These are phyloP conservation scores for Silurus meridionalis DNA, from an alignment of 2,113 vertebrate species.

Conservation along the genomic window DNA sequence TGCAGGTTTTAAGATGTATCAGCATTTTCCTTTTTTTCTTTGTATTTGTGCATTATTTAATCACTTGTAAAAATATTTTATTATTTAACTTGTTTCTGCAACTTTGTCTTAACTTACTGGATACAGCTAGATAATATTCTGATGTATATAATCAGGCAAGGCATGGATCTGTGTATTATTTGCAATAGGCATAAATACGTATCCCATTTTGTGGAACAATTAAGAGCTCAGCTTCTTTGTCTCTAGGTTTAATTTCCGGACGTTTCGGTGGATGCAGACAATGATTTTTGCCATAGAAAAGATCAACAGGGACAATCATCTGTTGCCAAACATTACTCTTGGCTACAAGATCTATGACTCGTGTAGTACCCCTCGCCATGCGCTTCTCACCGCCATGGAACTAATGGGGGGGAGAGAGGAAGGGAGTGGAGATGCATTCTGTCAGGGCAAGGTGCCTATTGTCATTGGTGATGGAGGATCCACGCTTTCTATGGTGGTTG, in stretches of 20 bases:
- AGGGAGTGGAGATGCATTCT: constrained; percentile 37
- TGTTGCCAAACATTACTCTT: constrained; percentile 74
- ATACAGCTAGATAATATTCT: background rate
- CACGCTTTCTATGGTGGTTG: constrained; percentile 76
- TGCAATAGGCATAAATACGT: background rate
- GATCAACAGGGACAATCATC: constrained; percentile 67
- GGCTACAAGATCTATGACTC: constrained; percentile 78
- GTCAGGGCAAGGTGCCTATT: constrained; percentile 59
- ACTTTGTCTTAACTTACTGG: background rate
- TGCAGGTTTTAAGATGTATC: background rate
- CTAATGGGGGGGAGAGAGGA: constrained; percentile 60
- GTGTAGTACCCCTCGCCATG: constrained; percentile 70
- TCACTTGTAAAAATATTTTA: background rate
- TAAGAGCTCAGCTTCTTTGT: background rate
- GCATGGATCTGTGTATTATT: background rate
- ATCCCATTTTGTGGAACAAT: background rate
- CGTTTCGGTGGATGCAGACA: constrained; percentile 78
- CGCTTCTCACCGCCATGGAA: constrained; percentile 69
- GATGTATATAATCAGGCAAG: background rate
- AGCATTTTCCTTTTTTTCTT: background rate
- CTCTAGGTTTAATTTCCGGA: constrained; percentile 74
- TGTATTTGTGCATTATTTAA: background rate
- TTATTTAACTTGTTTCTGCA: background rate
- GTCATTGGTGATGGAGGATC: constrained; percentile 79
- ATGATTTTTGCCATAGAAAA: constrained; percentile 79